A percentile compares a stretch with the other conserved stretches of the same genome.
Evolutionary conservation across 2,113 vertebrate species (phyloP).

Genomic region (Pelvicachromis taeniatus): DNA sequence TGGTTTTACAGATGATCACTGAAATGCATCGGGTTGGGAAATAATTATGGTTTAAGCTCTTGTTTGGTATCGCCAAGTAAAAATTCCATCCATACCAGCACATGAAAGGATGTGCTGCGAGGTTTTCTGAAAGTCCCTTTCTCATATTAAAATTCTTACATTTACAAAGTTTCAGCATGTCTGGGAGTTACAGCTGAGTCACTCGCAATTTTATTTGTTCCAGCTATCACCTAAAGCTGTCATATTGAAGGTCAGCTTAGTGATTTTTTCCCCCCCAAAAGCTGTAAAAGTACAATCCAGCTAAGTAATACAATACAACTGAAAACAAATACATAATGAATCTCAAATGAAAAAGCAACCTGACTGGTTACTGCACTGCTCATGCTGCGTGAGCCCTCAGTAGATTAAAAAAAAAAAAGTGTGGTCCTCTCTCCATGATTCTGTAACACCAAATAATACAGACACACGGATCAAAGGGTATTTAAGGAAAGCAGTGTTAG

Average conservation of each 20-base stretch:
- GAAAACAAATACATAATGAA: neutral
- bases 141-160: neutral
- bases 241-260: neutral
- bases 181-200: neutral
- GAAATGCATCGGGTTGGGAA: neutral
- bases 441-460: neutral
- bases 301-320: neutral
- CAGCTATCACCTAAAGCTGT: neutral
- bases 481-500: neutral
- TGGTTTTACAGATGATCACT: constrained; percentile 1
- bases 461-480: neutral
- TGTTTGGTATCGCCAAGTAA: neutral
- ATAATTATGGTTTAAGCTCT: constrained; percentile 16
- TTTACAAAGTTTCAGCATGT: constrained; percentile 9
- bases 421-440: neutral
- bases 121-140: neutral
- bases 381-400: neutral
- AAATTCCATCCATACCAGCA: constrained; percentile 34
- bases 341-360: neutral
- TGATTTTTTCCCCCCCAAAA: neutral
- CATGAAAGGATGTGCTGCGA: neutral
- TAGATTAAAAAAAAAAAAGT: neutral
- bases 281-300: neutral
- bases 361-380: neutral
- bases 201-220: neutral